Conservation (phyloP, 1,140 invertebrate species). For the Ostrea edulis region DNA sequence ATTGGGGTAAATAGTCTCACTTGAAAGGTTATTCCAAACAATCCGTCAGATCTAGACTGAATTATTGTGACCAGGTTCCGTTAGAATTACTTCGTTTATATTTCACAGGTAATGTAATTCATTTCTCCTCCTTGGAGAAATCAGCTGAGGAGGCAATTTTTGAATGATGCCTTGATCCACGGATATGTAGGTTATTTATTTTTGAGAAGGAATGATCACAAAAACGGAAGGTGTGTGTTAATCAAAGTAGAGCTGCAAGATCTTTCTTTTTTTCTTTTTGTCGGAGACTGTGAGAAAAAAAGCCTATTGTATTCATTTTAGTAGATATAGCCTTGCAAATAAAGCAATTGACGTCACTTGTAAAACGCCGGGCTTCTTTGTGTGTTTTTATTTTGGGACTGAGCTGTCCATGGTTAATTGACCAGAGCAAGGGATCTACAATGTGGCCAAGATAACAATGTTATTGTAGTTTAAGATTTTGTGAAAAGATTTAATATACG, state of each 20-base stretch:
- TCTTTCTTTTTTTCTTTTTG: too few species aligned
- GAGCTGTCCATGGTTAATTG: background rate
- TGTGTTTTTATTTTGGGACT: background rate
- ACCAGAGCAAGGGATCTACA: background rate
- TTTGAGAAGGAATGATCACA: too few species aligned
- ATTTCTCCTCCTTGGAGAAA: background rate
- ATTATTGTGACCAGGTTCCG: background rate
- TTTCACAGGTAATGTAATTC: background rate
- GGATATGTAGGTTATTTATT: too few species aligned
- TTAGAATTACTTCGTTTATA: background rate
- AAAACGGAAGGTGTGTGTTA: too few species aligned
- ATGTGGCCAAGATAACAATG: background rate
- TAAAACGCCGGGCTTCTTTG: too few species aligned
- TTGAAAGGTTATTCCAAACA: background rate
- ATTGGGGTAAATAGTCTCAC: background rate
- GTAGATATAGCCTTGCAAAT: too few species aligned
- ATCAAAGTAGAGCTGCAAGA: too few species aligned
- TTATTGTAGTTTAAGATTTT: background rate
- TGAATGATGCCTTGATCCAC: too few species aligned
- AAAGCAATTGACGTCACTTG: too few species aligned
- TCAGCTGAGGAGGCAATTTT: background rate
- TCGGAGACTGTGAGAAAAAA: too few species aligned
- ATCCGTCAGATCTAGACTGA: background rate
- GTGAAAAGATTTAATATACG: background rate
- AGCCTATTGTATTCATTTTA: too few species aligned